Base-by-base conservation (phyloP, 2,888 invertebrate genomes). In the Leptinotarsa peninsularis region DNA sequence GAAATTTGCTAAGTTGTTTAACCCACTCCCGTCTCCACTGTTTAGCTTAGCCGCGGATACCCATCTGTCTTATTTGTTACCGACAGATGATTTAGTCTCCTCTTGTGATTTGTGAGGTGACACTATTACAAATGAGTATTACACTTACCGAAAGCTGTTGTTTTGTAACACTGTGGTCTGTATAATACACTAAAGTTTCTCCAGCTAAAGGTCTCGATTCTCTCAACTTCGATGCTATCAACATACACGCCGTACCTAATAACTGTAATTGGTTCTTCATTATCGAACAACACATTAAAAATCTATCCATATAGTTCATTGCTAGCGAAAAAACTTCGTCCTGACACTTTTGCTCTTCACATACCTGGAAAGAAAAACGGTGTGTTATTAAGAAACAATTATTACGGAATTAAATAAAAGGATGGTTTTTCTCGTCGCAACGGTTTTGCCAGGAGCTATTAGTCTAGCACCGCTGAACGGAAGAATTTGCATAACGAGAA, bases 311-410 rank as follows among this genome's bases (percentile, higher is more conserved):
- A 89, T 95, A 96, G 87, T 95, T 96, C 89, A 98, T 94, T 73
- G 98, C 95, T 86, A 98, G 90, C 66, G 96, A 94, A 88, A 98
- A 98, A 81, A 98, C 97, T 88, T 97, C 96, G 87, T 96, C 96
- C 89, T 97, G 97, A 87, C 97, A 95, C 84, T 93, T 93, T 87
- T 96, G 95, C 87, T 97, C 97, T 87, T 96, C 96, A 90, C 97
- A 98, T 82, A 98, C 96, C 98, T 98, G 91, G 67, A 89, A 90
- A 69, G 23, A 77, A 74, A 74, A 70, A 70, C 33, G 23, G 13
- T 18, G 21, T 58, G 49, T 60, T 70, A 58, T 58, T 58, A 58
- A 23, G 63, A 23, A 75, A 72, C 4, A 4, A 49, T 21, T 18
- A 49, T 52, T 49, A 4, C 4, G 17, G 18, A 49, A 56, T 68